Evolutionary conservation across 2,888 invertebrate species (phyloP).

Genomic region (Desoria tigrina): DNA sequence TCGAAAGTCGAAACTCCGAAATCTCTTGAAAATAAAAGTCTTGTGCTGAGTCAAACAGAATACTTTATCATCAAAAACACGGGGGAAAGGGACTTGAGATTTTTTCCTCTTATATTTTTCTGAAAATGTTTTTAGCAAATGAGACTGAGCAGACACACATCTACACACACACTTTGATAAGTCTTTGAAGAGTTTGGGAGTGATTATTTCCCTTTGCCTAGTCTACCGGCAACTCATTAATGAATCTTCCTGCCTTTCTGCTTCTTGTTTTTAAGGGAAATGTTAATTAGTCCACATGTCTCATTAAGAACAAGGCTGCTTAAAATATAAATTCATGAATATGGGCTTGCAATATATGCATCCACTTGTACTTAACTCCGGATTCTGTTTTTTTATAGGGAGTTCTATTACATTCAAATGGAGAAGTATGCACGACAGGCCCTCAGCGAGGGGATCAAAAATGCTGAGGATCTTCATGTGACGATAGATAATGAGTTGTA

Average conservation of each 20-base stretch:
- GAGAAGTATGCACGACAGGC: slow-evolving; percentile 99
- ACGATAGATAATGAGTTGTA: slow-evolving; percentile 95
- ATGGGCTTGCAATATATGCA: too few species aligned
- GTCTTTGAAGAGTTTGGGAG: background rate
- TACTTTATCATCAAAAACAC: too few species aligned
- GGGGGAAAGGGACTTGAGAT: too few species aligned
- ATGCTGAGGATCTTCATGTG: slow-evolving; percentile 89
- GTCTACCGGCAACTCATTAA: slow-evolving; percentile 28
- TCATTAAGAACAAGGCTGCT: background rate
- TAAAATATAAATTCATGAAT: too few species aligned
- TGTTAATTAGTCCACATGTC: slow-evolving; percentile 28
- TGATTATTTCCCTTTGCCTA: slow-evolving; percentile 28
- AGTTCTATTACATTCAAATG: slow-evolving; percentile 99
- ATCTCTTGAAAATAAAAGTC: too few species aligned
- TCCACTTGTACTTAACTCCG: too few species aligned
- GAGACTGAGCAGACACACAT: too few species aligned
- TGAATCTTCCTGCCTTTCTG: slow-evolving; percentile 14
- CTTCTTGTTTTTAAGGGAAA: slow-evolving; percentile 15
- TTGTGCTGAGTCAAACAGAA: too few species aligned
- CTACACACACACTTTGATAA: too few species aligned
- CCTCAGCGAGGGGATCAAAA: slow-evolving; percentile 92
- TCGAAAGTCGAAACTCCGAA: too few species aligned
- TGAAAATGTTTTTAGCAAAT: too few species aligned
- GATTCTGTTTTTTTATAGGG: slow-evolving; percentile 71
- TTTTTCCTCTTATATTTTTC: too few species aligned